Percentiles rank a stretch among this genome's conserved stretches.
Conservation (phyloP, 1,140 invertebrate genomes). For the Microplitis demolitor region DNA sequence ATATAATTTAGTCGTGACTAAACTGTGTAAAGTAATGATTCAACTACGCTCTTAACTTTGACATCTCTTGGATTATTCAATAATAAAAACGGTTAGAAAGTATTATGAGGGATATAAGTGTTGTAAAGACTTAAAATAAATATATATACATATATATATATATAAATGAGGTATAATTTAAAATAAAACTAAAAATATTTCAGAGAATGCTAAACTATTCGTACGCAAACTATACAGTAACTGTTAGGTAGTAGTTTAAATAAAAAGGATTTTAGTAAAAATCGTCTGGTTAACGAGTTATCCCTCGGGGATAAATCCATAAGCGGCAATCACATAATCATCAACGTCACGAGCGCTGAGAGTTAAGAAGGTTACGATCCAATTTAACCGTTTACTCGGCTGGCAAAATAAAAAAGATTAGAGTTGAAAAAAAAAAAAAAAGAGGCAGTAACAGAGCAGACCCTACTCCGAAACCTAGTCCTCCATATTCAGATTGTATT, state of each 20-base stretch:
- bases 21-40: not conserved
- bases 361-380: conserved; percentile 14
- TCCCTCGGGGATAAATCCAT: conserved; percentile 2
- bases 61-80: conserved; percentile 12
- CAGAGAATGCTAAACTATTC: too few species aligned
- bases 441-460: not conserved
- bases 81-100: not conserved
- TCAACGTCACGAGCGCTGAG: conserved; percentile 3
- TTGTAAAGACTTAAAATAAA: not conserved
- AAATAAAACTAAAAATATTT: too few species aligned
- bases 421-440: not conserved
- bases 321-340: conserved; percentile 17
- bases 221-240: too few species aligned
- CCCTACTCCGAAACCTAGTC: not conserved
- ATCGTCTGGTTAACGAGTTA: not conserved
- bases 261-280: not conserved
- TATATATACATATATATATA: not conserved
- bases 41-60: not conserved
- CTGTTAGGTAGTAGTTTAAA: too few species aligned
- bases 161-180: too few species aligned
- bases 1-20: not conserved
- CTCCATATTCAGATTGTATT: too few species aligned
- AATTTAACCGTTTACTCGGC: conserved; percentile 20
- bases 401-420: not conserved
- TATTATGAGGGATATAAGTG: not conserved